Percentiles rank a stretch among this genome's conserved stretches.
phyloP scores from a whole-genome alignment of 2,888 invertebrate species.

The Frankliniella fusca region DNA sequence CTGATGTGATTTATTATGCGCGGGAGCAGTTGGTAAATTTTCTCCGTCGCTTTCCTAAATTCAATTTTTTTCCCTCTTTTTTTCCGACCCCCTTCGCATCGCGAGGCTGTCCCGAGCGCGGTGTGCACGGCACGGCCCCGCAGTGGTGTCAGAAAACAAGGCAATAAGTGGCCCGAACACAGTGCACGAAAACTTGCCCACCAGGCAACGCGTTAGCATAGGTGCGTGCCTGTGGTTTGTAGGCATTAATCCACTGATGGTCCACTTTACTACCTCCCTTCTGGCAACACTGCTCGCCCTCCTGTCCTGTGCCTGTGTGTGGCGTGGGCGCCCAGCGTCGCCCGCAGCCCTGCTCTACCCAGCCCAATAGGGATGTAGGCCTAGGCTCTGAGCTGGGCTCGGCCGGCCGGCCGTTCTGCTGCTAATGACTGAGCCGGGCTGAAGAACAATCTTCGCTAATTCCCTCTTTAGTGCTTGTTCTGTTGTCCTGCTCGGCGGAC shows the following conservation, averaged over 20 bases:
- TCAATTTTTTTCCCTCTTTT: not conserved
- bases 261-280: too few species aligned
- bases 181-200: too few species aligned
- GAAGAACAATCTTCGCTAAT: slow-evolving; percentile 2
- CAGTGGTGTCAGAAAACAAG: not conserved
- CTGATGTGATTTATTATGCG: not conserved
- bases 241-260: not conserved
- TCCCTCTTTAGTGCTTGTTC: not conserved
- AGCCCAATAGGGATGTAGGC: too few species aligned
- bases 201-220: too few species aligned
- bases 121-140: not conserved
- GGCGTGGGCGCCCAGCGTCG: too few species aligned
- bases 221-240: not conserved
- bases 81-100: not conserved
- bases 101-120: too few species aligned
- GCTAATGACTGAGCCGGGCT: not conserved
- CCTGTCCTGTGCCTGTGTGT: too few species aligned
- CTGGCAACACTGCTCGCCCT: too few species aligned
- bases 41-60: not conserved
- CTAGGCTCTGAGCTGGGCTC: not conserved
- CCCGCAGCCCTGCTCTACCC: too few species aligned
- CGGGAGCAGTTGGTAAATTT: not conserved
- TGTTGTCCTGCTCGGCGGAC: too few species aligned
- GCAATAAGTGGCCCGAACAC: not conserved
- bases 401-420: not conserved